A percentile compares a stretch with the other conserved stretches of the same genome.
Evolutionary conservation across 2,888 invertebrate species (phyloP).

Genomic region (Epirrita christyi): DNA sequence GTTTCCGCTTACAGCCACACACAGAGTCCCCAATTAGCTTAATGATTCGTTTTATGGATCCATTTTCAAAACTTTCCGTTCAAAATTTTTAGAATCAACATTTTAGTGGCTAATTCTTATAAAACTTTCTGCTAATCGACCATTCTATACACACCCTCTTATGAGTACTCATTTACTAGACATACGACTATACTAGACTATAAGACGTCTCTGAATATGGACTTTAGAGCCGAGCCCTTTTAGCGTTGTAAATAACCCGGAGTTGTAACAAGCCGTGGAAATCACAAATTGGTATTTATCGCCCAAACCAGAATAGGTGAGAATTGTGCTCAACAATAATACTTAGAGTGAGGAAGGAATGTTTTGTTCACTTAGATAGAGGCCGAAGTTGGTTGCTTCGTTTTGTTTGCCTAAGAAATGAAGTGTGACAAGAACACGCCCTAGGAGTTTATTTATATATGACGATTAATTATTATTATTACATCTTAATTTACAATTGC

Average conservation of each 20-base stretch:
- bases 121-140: no score
- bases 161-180: no score
- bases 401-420: no score
- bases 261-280: slow-evolving; percentile 25
- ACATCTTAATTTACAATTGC: no score
- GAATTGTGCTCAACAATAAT: slow-evolving; percentile 26
- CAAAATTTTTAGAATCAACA: neutral
- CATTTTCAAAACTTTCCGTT: neutral
- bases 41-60: neutral
- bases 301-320: slow-evolving; percentile 36
- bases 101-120: no score
- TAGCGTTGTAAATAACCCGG: slow-evolving; percentile 14
- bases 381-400: neutral
- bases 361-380: neutral
- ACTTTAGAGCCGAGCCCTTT: neutral
- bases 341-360: neutral
- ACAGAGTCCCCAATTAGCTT: neutral
- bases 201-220: neutral
- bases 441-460: no score
- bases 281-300: slow-evolving; percentile 39
- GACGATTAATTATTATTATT: no score
- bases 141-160: no score
- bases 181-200: no score
- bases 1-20: neutral
- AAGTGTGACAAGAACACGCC: no score